phyloP scores from a whole-genome alignment of 2,888 invertebrate genomes.

The Eutolmus rufibarbis region DNA sequence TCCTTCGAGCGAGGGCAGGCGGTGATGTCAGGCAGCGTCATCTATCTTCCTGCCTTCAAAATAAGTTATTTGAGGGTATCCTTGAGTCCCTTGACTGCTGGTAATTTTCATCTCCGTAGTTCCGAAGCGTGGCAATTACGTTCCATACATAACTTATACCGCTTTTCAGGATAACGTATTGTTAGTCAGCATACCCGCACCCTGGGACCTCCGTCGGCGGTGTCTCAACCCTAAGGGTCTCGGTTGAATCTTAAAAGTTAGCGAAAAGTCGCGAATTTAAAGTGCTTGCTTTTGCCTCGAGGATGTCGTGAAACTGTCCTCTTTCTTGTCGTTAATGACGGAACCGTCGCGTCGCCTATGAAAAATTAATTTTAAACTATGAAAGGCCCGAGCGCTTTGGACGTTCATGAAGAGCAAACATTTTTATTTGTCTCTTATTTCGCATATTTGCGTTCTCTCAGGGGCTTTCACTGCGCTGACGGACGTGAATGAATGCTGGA shows the following conservation, averaged over 20 bases:
- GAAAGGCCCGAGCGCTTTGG: background rate
- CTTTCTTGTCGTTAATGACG: background rate
- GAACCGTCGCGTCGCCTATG: background rate
- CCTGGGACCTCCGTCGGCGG: background rate
- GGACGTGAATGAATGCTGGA: background rate
- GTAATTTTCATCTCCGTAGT: background rate
- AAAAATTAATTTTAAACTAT: background rate
- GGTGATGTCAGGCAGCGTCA: background rate
- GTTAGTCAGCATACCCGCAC: background rate
- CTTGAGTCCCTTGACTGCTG: background rate
- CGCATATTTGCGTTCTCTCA: background rate
- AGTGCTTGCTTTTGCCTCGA: background rate
- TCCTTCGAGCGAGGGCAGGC: background rate
- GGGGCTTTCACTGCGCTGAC: background rate
- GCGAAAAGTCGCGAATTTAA: background rate
- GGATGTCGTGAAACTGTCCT: background rate
- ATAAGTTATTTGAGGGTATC: background rate
- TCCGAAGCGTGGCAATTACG: background rate
- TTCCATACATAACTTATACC: background rate
- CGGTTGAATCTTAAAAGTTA: background rate
- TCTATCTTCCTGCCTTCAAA: constrained; percentile 3
- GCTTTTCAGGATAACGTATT: background rate
- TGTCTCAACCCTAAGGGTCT: too few relatives aligned
- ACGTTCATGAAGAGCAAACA: background rate
- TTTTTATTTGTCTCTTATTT: background rate